Base-by-base conservation (phyloP, 1,140 invertebrate species). In the Pentalonia nigronervosa region DNA sequence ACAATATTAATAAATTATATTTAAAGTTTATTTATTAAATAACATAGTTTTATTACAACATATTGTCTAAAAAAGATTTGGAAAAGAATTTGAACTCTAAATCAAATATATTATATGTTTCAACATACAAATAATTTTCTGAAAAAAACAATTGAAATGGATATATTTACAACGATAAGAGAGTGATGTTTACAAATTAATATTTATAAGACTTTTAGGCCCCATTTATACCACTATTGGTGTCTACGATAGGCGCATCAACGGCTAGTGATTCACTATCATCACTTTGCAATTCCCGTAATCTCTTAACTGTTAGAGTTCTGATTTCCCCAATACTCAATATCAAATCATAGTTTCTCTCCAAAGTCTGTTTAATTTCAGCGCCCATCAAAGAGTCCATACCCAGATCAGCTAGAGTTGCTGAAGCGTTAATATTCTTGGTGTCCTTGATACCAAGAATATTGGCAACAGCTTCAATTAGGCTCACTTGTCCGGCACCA, bases 361-460 rank as follows among this genome's bases (percentile, higher is more conserved):
- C 99, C 20, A 99, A 95, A 0, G 98, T 98, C 95, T 99, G 99
- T 95, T 99, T 99, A 94, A 99, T 98, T 96, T 99, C 99, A 0
- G 99, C 98, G 93, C 98, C 98, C 99, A 99, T 99, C 60, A 99
- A 95, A 0, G 98, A 99, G 95, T 99, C 99, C 97, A 99, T 98
- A 23, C 99, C 99, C 17, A 99, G 96, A 95, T 99, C 99, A 25
- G 97, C 97, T 14, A 99, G 95, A 41, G 97, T 97, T 1, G 97
- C 96, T 14, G 96, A 96, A 53, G 96, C 95, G 90, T 97, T 97
- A 7, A 99, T 96, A 88, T 97, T 97, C 93, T 96, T 97, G 0
- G 97, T 95, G 94, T 99, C 98, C 94, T 99, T 98, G 91, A 99
- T 96, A 91, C 95, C 98, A 36, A 99, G 95, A 94, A 99, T 98